Evolutionary conservation across 2,888 invertebrate species (phyloP), one percentile per base, ranked within the genome.

Genomic region (Molorchus minor): DNA sequence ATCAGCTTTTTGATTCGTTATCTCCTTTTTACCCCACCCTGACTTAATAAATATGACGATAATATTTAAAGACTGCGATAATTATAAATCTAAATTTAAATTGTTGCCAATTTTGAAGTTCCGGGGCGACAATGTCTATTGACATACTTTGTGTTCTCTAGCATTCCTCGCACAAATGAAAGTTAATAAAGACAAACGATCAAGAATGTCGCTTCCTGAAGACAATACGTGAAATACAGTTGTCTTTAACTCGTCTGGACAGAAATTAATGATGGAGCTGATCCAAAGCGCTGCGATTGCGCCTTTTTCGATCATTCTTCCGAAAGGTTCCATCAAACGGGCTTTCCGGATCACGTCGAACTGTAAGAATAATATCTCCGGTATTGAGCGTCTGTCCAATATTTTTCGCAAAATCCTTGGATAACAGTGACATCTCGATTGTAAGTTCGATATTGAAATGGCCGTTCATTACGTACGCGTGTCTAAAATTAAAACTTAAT

Each of bases 301-400:
- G 64, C 56, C 51, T 63, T 62, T 54, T 58, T 49, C 62, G 64
- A 66, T 64, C 64, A 64, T 58, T 58, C 58, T 44, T 36, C 52
- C 53, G 52, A 51, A 63, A 60, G 58, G 65, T 63, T 65, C 62
- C 46, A 66, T 64, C 61, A 60, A 56, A 30, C 46, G 55, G 58
- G 58, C 56, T 61, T 62, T 56, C 61, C 58, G 65, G 65, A 51
- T 59, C 58, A 54, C 59, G 56, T 64, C 59, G 38, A 62, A 52
- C 62, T 56, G 54, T 52, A 54, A 64, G 58, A 58, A 56, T 58
- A n/a, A 46, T 61, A 61, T 56, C 49, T 64, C 51, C 51, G 51
- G 51, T 20, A 29, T 19, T 29, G 51, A 51, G 25, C 38, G 38
- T 49, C 10, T 13, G 17, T 17, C 40, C 19, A 19, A 40, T 17